Evolutionary conservation across 2,113 vertebrate species (phyloP), one percentile per base, ranked within the genome.

Genomic region (Illadopsis cleaveri): DNA sequence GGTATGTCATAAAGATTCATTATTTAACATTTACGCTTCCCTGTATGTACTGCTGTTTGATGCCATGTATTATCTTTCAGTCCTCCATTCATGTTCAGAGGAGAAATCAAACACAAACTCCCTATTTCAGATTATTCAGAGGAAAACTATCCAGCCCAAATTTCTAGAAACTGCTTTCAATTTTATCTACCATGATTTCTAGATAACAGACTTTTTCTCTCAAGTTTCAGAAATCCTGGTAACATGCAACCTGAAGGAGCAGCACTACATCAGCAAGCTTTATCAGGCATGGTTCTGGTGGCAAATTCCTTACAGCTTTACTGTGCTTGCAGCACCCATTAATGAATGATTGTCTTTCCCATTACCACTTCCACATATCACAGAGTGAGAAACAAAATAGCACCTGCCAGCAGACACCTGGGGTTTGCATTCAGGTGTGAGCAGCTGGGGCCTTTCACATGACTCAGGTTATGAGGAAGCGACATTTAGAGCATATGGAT

Each of bases 401-500:
- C 76, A 77, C 77, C 83, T 89, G 42, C 44, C 75, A 71, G 60
- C 38, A 90, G 64, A 71, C 64, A 78, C 51, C 62, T 89, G 76
- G 60, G 51, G 11, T 51, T 86, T 94, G 60, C 42, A 83, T 60
- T 60, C 95, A 94, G 76, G 27, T 94, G 72, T 66, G 89, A 94
- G 64, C 72, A 93, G 80, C 51, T 86, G 56, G 24, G 30, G 27
- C 12, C 81, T 84, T 50, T 86, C 57, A 54, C 45, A 6, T 22
- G 15, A 78, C 31, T 66, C 3, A 1, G 60, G 40, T 81, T 84
- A 84, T 3, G 5, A 93, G 58, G 64, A 94, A 89, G 60, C 7
- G 2, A 66, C 0, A 0, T 57, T 92, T 75, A 33, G 47, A 92
- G 56, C 51, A 89, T 68, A 86, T 0, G 1, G 64, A 78, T 81